Percentiles rank a stretch among this genome's conserved stretches.
These are phyloP conservation scores for Lycocerus yunnanus DNA, from an alignment of 2,888 invertebrate species.

Conservation along the genomic window DNA sequence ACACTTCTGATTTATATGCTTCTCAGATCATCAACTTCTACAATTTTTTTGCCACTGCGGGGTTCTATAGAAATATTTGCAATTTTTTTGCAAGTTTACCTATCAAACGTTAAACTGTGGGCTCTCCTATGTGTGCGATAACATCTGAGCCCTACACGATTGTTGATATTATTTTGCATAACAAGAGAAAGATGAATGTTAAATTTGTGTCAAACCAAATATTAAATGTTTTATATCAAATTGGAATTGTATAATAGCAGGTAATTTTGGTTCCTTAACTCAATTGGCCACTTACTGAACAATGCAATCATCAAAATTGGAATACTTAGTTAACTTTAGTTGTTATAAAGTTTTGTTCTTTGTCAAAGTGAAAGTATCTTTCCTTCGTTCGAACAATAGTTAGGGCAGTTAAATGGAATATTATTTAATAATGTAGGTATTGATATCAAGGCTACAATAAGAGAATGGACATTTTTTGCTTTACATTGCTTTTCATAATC, in stretches of 20 bases:
- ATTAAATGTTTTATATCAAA: too few species aligned
- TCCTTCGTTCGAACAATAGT: background rate
- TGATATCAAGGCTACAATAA: conserved; percentile 25
- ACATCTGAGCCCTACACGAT: too few species aligned
- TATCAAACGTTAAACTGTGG: too few species aligned
- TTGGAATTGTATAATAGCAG: too few species aligned
- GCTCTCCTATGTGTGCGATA: too few species aligned
- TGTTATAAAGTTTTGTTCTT: background rate
- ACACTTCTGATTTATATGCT: background rate
- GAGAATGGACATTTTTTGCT: conserved; percentile 28
- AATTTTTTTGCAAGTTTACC: too few species aligned
- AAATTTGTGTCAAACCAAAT: too few species aligned
- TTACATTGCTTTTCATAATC: conserved; percentile 24
- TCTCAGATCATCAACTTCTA: background rate
- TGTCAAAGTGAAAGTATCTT: background rate
- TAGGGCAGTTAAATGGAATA: background rate
- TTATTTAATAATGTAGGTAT: background rate
- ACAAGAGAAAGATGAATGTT: too few species aligned
- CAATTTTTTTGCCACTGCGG: background rate
- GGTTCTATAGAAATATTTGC: too few species aligned
- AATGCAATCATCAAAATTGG: background rate
- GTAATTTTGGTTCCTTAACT: background rate
- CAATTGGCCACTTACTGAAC: background rate
- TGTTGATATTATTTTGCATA: too few species aligned
- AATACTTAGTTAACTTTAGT: background rate